Conservation (phyloP, 2,113 vertebrate genomes). For the Hyperopisus bebe region DNA sequence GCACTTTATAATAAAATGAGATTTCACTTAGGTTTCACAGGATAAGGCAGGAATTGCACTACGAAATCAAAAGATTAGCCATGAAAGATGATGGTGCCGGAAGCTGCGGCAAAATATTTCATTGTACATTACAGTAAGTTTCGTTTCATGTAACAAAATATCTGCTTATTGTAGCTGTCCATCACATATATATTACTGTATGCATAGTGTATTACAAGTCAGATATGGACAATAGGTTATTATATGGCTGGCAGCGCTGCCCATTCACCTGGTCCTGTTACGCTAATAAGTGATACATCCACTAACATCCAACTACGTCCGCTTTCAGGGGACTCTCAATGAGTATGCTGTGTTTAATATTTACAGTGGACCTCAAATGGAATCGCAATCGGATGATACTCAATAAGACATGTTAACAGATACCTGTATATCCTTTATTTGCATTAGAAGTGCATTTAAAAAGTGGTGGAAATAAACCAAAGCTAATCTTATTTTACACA, state of each 20-base stretch:
- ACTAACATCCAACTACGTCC: not conserved
- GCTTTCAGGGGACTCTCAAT: not conserved
- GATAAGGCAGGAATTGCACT: not conserved
- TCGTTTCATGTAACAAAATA: too few species aligned
- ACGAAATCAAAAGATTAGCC: not conserved
- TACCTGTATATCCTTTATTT: not conserved
- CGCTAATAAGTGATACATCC: not conserved
- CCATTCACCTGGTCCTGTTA: not conserved
- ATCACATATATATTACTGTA: not conserved
- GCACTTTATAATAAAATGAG: too few species aligned
- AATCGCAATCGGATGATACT: not conserved
- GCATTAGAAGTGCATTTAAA: not conserved
- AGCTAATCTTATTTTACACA: not conserved
- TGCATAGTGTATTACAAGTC: not conserved
- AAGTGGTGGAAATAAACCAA: not conserved
- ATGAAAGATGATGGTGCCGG: not conserved
- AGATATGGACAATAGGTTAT: not conserved
- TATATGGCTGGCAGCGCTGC: not conserved
- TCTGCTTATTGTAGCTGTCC: too few species aligned
- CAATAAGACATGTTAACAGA: not conserved
- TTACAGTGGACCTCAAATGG: not conserved
- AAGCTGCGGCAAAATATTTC: not conserved
- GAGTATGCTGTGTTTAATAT: not conserved
- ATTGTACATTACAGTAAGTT: not conserved
- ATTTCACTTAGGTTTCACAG: too few species aligned